Evolutionary conservation across 2,797 vertebrate genomes (phyloP), one percentile per base, ranked within the genome.

Genomic region (Lagorchestes hirsutus): DNA sequence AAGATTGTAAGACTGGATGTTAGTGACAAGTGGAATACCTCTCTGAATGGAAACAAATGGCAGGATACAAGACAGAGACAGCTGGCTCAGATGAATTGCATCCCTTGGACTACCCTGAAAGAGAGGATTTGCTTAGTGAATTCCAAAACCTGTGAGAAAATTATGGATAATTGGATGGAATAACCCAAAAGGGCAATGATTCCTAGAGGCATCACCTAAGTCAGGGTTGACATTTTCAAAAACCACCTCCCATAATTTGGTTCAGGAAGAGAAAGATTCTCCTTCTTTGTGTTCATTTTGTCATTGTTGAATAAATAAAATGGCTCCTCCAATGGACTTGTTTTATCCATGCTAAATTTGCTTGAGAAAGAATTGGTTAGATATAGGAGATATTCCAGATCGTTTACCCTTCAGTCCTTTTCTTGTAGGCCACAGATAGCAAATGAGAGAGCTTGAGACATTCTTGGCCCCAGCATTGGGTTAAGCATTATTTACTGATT

Each of bases 371-470:
- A 96, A 93, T 22, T 55, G 56, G 55, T 87, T 93, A 57, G 94
- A 93, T 46, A 27, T 91, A 96, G 5, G 92, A 93, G 52, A 58
- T 24, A 92, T 90, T 54, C 62, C 0, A 0, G 87, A 55, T 3
- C 82, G 91, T 94, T 96, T 93, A 46, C 82, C 27, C 91, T 55
- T 55, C 52, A 93, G 95, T 67, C 34, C 55, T 94, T 62, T 93
- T 74, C 92, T 52, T 29, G n/a, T 96, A 22, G 52, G 34, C 28
- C 93, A 95, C 91, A 62, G 96, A 95, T 74, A 94, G 27, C 34
- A 54, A 91, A 97, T 55, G 96, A 92, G 93, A 90, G 24, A 94
- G n/a, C 34, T 62, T 93, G 74, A 31, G 8, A 55, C 94, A 93
- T 14, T 96, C 93, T 97, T 92, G 90, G 24, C 16, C 22, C 18